A percentile compares a stretch with the other conserved stretches of the same genome.
phyloP scores from a whole-genome alignment of 2,888 invertebrate genomes.

The Temnothorax unifasciatus region DNA sequence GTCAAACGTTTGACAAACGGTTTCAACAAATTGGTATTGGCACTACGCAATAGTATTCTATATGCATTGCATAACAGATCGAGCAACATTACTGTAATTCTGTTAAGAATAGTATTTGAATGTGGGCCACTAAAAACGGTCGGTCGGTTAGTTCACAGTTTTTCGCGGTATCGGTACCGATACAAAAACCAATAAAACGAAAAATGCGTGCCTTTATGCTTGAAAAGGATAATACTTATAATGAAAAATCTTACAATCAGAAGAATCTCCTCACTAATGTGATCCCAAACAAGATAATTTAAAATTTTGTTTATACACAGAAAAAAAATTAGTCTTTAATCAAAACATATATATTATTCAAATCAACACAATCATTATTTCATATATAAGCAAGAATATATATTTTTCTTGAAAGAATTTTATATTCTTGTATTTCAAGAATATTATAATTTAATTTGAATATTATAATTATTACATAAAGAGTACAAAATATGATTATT shows the following conservation, averaged over 20 bases:
- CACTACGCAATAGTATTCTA: constrained; percentile 26
- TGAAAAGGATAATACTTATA: background rate
- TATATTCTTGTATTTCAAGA: too few species aligned
- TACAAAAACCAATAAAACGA: background rate
- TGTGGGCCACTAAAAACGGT: constrained; percentile 59
- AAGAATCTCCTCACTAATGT: background rate
- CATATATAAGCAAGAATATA: too few species aligned
- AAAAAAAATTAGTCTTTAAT: too few species aligned
- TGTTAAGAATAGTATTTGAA: constrained; percentile 64
- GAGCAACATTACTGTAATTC: constrained; percentile 60
- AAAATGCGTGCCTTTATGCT: background rate
- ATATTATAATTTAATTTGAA: too few species aligned
- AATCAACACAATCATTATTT: too few species aligned
- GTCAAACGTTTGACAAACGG: background rate
- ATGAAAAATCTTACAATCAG: background rate
- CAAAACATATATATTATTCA: too few species aligned
- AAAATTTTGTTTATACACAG: background rate
- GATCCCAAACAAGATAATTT: background rate
- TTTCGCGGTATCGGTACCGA: constrained; percentile 3
- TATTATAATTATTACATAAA: too few species aligned
- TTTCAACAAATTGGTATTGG: constrained; percentile 40
- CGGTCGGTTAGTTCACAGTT: constrained; percentile 54
- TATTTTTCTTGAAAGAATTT: too few species aligned
- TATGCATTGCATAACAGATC: constrained; percentile 61
- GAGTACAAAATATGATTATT: too few species aligned